Conservation (phyloP, 2,797 vertebrate species). For the Cynopterus sphinx region DNA sequence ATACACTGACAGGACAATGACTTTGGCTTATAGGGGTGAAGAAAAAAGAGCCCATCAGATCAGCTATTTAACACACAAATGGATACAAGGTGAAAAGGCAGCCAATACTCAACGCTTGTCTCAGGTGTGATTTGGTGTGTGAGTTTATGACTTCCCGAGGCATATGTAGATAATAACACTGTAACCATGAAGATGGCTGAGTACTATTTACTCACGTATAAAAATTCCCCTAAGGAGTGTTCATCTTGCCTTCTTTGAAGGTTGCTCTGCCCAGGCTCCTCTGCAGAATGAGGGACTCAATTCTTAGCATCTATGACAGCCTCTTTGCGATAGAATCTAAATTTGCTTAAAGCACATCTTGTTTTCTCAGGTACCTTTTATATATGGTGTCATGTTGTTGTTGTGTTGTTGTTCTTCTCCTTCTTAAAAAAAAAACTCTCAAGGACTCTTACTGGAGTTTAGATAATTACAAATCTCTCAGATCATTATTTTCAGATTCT, state of each 20-base stretch:
- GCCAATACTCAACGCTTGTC: neutral
- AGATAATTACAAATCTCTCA: constrained; percentile 57
- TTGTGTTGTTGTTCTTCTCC: neutral
- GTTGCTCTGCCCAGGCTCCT: constrained; percentile 40
- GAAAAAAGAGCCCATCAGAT: neutral
- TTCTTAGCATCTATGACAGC: neutral
- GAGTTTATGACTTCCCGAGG: constrained; percentile 53
- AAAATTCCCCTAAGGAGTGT: constrained; percentile 11
- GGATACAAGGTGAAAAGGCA: constrained; percentile 60
- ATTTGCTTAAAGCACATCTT: neutral
- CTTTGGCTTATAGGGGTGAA: constrained; percentile 49
- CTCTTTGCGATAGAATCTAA: constrained; percentile 6
- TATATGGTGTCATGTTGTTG: neutral
- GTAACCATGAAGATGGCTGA: constrained; percentile 34
- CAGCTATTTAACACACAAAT: constrained; percentile 59
- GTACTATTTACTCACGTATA: constrained; percentile 35
- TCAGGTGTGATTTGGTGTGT: constrained; percentile 31
- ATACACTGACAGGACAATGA: constrained; percentile 54
- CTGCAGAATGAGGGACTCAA: neutral
- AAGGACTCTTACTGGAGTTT: constrained; percentile 36
- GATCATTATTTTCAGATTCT: constrained; percentile 59
- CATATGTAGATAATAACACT: constrained; percentile 60
- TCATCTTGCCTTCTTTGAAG: constrained; percentile 50
- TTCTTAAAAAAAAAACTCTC: constrained; percentile 11
- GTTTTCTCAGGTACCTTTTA: constrained; percentile 1